These are phyloP conservation scores for Choristoneura rosaceana DNA, from an alignment of 2,888 invertebrate genomes.

Conservation along the genomic window DNA sequence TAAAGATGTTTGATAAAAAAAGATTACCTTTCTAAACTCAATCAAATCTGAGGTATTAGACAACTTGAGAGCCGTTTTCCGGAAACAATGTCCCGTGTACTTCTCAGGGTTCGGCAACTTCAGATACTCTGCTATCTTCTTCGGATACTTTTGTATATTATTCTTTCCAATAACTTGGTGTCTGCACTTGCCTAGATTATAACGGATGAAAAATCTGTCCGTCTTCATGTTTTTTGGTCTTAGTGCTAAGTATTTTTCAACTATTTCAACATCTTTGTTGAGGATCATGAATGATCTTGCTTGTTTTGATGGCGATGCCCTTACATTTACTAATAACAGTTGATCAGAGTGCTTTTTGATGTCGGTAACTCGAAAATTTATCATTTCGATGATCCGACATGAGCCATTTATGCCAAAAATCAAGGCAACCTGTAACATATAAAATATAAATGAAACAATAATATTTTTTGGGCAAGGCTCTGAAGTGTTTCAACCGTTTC, in stretches of 20 bases:
- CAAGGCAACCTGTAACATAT: conserved; percentile 6
- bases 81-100: neutral
- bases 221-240: neutral
- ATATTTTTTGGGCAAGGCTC: no score
- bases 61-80: neutral
- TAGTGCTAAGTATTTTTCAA: neutral
- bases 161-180: neutral
- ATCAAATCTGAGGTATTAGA: neutral
- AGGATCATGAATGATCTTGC: neutral
- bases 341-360: neutral
- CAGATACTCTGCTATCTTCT: neutral
- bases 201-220: neutral
- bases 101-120: neutral
- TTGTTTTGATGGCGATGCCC: neutral
- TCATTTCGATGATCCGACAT: neutral
- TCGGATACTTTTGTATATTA: neutral
- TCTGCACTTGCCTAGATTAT: neutral
- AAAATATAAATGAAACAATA: no score
- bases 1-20: no score
- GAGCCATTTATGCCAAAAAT: conserved; percentile 1
- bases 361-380: neutral
- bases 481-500: no score
- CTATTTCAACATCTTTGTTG: neutral
- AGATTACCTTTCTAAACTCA: no score
- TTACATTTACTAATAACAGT: neutral